Conservation (phyloP, 2,113 vertebrate genomes). For the zebrafish (Danio rerio) region DNA sequence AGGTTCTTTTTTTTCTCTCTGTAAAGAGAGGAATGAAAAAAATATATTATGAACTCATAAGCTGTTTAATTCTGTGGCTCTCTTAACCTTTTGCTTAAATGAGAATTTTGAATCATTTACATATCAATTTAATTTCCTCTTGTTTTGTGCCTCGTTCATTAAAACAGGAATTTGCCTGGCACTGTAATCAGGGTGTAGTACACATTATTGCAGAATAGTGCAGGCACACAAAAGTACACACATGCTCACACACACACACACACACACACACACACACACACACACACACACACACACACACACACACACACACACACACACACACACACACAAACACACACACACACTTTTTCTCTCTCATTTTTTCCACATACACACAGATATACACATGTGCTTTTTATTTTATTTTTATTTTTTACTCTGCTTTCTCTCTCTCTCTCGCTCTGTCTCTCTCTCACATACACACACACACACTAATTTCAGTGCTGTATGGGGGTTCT, state of each 20-base stretch:
- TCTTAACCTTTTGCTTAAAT: conserved; percentile 77
- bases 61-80: conserved; percentile 74
- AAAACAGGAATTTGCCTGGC: conserved; percentile 68
- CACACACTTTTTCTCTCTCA: background rate
- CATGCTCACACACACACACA: conserved; percentile 41
- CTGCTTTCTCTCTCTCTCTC: background rate
- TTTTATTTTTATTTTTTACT: background rate
- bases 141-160: conserved; percentile 66
- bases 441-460: background rate
- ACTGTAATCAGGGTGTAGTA: conserved; percentile 66
- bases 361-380: background rate
- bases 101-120: conserved; percentile 76
- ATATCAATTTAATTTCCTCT: conserved; percentile 79
- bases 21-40: conserved; percentile 9
- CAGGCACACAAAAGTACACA: conserved; percentile 5
- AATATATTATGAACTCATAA: conserved; percentile 76
- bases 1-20: conserved; percentile 18
- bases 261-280: background rate
- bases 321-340: conserved; percentile 25
- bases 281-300: background rate
- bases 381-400: background rate
- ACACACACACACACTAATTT: conserved; percentile 45
- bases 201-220: conserved; percentile 56
- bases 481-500: no score
- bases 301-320: conserved; percentile 19